These are phyloP conservation scores for Diadegma fenestrale DNA, from an alignment of 2,888 invertebrate species.

Conservation along the genomic window DNA sequence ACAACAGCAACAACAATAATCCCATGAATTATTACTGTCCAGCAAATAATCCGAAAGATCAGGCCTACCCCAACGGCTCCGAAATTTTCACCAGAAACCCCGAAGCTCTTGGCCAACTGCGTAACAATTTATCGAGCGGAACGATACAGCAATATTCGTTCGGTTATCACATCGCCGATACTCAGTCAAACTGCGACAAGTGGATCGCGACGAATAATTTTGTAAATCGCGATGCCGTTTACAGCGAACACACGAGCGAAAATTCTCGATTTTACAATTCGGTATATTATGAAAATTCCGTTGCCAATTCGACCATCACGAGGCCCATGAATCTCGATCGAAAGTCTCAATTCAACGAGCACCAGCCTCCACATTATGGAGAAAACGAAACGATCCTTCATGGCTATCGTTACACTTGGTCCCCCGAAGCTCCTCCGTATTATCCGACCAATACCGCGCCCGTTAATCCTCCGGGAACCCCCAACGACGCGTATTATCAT, in stretches of 20 bases:
- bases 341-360: constrained; percentile 36
- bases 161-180: constrained; percentile 68
- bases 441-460: constrained; percentile 64
- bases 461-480: constrained; percentile 57
- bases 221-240: constrained; percentile 28
- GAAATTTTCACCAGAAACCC: constrained; percentile 65
- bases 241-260: constrained; percentile 21
- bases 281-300: constrained; percentile 48
- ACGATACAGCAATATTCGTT: constrained; percentile 71
- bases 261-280: constrained; percentile 37
- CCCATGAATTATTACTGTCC: constrained; percentile 70
- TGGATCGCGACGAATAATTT: constrained; percentile 76
- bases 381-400: constrained; percentile 39
- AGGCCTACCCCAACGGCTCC: constrained; percentile 13
- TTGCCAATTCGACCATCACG: constrained; percentile 22
- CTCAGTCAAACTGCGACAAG: constrained; percentile 77
- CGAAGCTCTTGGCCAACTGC: constrained; percentile 68
- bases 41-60: constrained; percentile 68
- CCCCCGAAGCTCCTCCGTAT: constrained; percentile 57
- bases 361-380: constrained; percentile 43
- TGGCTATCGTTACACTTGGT: constrained; percentile 32
- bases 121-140: constrained; percentile 61
- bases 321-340: constrained; percentile 46
- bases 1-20: constrained; percentile 68
- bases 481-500: constrained; percentile 69